Percentiles rank a stretch among this genome's conserved stretches.
phyloP scores from a whole-genome alignment of 53 echinoderm and acorn worm species.

The Mesocentrotus franciscanus region DNA sequence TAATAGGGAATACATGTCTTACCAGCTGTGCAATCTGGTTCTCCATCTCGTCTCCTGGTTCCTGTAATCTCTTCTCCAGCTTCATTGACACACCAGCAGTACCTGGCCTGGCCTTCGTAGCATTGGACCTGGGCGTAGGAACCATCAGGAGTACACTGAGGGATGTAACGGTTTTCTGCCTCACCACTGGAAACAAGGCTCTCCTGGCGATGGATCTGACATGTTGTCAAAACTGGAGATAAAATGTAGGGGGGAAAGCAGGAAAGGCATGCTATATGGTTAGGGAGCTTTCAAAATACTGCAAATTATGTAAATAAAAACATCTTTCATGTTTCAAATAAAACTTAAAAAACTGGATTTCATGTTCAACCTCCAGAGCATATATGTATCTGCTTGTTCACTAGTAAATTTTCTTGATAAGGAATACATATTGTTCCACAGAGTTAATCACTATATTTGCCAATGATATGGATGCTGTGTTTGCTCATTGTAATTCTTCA shows the following conservation, averaged over 20 bases:
- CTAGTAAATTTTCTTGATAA: no score
- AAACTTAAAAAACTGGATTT: neutral
- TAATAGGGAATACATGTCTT: neutral
- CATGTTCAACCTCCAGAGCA: no score
- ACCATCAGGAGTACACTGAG: slow-evolving; percentile 80
- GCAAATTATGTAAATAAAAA: neutral
- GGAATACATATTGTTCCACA: no score
- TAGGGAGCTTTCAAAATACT: neutral
- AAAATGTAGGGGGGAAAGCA: no score
- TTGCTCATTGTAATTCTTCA: no score
- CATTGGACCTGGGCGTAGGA: slow-evolving; percentile 83
- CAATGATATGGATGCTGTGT: no score
- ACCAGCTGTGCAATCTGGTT: slow-evolving; percentile 74
- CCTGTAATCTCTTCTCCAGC: slow-evolving; percentile 72
- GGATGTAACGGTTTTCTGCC: slow-evolving; percentile 58
- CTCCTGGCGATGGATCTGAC: slow-evolving; percentile 55
- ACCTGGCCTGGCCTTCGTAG: slow-evolving; percentile 75
- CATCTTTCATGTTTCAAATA: neutral
- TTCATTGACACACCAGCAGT: slow-evolving; percentile 92
- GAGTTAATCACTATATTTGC: no score
- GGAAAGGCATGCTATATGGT: neutral
- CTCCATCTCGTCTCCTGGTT: slow-evolving; percentile 53
- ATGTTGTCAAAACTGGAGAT: slow-evolving; percentile 26
- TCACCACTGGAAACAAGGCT: neutral
- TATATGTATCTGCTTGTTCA: no score